A percentile compares a stretch with the other conserved stretches of the same genome.
phyloP scores from a whole-genome alignment of 1,140 invertebrate genomes.

The Dryas iulia region DNA sequence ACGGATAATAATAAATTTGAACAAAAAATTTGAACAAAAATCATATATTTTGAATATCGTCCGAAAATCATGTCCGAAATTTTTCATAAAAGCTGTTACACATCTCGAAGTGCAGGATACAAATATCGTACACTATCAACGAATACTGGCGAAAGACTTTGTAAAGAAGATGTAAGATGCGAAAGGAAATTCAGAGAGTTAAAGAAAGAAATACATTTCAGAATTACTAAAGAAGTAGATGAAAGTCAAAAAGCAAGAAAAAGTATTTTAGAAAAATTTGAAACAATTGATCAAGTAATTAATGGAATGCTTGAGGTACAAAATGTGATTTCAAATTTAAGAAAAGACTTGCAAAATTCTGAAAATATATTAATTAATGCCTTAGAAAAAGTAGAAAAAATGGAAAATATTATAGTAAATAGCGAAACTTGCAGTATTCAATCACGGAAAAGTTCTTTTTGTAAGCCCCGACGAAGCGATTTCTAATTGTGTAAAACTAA shows the following conservation, averaged over 20 bases:
- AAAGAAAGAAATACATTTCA: conserved; percentile 43
- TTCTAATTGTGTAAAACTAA: background rate
- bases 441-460: conserved; percentile 40
- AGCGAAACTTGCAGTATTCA: conserved; percentile 38
- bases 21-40: background rate
- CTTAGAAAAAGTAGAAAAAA: conserved; percentile 44
- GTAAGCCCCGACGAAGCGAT: conserved; percentile 4
- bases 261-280: conserved; percentile 49
- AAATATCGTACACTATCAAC: conserved; percentile 66
- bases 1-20: background rate
- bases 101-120: conserved; percentile 54
- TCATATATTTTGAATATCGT: no score
- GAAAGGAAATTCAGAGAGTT: conserved; percentile 58
- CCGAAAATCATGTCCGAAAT: conserved; percentile 60
- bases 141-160: conserved; percentile 50
- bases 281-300: conserved; percentile 55
- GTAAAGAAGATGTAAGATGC: conserved; percentile 41
- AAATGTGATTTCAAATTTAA: conserved; percentile 39
- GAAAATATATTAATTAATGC: conserved; percentile 43
- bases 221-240: conserved; percentile 47
- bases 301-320: conserved; percentile 54
- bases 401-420: conserved; percentile 27
- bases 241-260: conserved; percentile 44
- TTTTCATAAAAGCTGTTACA: conserved; percentile 63
- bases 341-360: conserved; percentile 43